These are phyloP conservation scores for Drosophila sp. DNA, from an alignment of 1,140 invertebrate species.

Conservation along the genomic window DNA sequence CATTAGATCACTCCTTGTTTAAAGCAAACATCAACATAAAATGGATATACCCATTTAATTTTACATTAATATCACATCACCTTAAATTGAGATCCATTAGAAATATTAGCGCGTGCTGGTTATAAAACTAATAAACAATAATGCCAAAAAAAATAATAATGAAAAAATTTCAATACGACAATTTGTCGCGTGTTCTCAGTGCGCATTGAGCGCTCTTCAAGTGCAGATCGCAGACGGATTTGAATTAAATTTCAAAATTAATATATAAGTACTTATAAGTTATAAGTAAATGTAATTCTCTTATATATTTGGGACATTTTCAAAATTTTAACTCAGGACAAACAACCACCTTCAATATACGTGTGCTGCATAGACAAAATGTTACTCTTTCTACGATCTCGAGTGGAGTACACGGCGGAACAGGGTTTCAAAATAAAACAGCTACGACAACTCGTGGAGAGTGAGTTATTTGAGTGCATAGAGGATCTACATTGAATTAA, in stretches of 20 bases:
- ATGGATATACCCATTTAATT: constrained; percentile 6
- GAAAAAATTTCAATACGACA: constrained; percentile 12
- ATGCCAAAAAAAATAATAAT: constrained; percentile 50
- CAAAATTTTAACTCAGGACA: constrained; percentile 11
- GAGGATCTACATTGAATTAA: neutral
- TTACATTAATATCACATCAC: neutral
- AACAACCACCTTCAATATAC: neutral
- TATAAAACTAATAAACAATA: constrained; percentile 57
- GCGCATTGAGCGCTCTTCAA: constrained; percentile 41
- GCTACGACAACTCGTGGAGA: constrained; percentile 63
- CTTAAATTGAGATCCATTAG: constrained; percentile 42
- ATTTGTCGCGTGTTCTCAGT: constrained; percentile 43
- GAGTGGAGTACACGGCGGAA: constrained; percentile 47
- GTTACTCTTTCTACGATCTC: constrained; percentile 43
- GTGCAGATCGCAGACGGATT: constrained; percentile 52
- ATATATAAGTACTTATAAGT: neutral
- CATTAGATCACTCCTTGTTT: neutral
- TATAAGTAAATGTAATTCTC: neutral
- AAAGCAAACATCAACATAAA: neutral
- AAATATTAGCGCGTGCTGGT: constrained; percentile 46
- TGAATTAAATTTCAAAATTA: constrained; percentile 9
- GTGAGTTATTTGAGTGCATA: constrained; percentile 37
- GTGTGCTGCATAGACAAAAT: constrained; percentile 28
- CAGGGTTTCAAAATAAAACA: constrained; percentile 66
- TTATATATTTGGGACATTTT: constrained; percentile 14